Conservation (phyloP, 2,797 vertebrate species). For the Parauchenoglanis punctatus region DNA sequence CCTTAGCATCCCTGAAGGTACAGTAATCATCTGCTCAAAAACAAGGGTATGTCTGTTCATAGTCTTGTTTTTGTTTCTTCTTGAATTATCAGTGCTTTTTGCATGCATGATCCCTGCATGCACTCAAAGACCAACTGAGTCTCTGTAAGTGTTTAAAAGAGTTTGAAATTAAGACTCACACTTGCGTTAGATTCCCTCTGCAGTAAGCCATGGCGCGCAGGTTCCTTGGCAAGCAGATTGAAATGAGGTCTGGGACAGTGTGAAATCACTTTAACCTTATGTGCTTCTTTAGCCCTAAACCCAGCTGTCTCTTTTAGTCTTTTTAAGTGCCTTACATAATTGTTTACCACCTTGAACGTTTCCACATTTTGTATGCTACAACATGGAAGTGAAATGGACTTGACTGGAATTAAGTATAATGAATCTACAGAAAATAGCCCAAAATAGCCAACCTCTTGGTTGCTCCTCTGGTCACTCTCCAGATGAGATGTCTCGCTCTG, state of each 20-base stretch:
- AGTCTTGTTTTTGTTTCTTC: slow-evolving; percentile 19
- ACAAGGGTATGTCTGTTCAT: slow-evolving; percentile 13
- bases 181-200: slow-evolving; percentile 35
- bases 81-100: neutral
- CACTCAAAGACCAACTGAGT: neutral
- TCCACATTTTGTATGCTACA: neutral
- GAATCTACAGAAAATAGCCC: neutral
- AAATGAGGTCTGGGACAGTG: slow-evolving; percentile 46
- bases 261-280: slow-evolving; percentile 48
- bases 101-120: slow-evolving; percentile 12
- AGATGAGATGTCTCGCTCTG: too few species aligned
- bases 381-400: neutral
- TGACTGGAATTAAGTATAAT: neutral
- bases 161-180: slow-evolving; percentile 23
- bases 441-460: neutral
- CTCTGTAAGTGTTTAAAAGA: neutral
- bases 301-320: neutral
- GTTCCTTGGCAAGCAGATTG: slow-evolving; percentile 58
- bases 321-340: neutral
- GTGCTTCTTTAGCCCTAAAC: slow-evolving; percentile 7
- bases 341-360: neutral
- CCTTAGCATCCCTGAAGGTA: slow-evolving; percentile 96
- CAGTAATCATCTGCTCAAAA: slow-evolving; percentile 36
- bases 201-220: slow-evolving; percentile 36
- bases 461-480: neutral